Conservation (phyloP, 2,113 vertebrate genomes). For the Ochotona curzoniae region DNA sequence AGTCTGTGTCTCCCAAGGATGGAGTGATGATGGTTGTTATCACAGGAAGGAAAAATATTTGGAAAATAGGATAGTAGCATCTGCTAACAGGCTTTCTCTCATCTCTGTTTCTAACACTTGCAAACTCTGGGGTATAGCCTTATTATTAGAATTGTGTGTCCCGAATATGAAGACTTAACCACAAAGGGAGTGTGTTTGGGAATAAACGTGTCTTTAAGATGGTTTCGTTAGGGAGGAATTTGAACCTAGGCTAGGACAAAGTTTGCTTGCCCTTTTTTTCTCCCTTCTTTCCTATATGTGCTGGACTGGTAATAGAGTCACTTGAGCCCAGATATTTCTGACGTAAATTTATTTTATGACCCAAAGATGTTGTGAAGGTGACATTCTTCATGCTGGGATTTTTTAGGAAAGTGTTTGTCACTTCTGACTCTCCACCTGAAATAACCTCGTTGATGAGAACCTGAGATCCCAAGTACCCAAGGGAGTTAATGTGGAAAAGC, state of each 20-base stretch:
- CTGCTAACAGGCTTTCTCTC: constrained; percentile 17
- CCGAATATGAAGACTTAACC: not conserved
- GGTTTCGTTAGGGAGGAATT: not conserved
- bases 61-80: not conserved
- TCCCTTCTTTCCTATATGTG: not conserved
- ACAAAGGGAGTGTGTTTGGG: not conserved
- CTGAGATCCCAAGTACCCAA: not conserved
- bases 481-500: not conserved
- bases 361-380: not conserved
- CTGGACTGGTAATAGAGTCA: no score
- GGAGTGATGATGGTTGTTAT: constrained; percentile 62
- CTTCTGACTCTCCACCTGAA: not conserved
- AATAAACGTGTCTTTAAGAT: not conserved
- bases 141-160: not conserved
- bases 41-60: constrained; percentile 60
- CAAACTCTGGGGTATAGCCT: not conserved
- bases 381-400: not conserved
- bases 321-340: not conserved
- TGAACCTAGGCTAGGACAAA: not conserved
- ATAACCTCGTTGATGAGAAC: not conserved
- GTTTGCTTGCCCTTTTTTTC: not conserved
- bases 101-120: constrained; percentile 31
- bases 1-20: constrained; percentile 72
- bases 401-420: not conserved
- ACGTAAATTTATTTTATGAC: not conserved